Percentiles rank a stretch among this genome's conserved stretches.
Evolutionary conservation across 2,888 invertebrate species (phyloP).

Genomic region (Troglohyphantes excavatus): DNA sequence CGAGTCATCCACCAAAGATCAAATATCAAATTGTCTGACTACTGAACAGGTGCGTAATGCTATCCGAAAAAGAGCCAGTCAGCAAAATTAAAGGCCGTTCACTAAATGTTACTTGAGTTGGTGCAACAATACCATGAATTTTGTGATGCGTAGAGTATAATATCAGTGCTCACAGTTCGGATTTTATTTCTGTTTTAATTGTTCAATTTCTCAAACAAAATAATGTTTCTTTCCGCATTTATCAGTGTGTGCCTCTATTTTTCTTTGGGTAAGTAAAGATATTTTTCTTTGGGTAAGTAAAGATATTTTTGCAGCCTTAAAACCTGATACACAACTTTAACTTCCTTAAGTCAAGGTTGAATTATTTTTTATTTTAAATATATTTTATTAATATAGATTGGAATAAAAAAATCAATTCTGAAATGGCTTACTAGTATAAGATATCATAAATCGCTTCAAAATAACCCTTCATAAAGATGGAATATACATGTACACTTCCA

Average conservation of each 20-base stretch:
- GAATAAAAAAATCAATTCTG: too few relatives aligned
- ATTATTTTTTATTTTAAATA: too few relatives aligned
- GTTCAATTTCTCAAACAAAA: background rate
- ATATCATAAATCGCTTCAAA: too few relatives aligned
- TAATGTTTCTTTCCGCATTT: background rate
- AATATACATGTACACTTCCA: too few relatives aligned
- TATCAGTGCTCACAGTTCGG: background rate
- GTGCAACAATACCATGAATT: background rate
- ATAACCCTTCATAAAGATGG: too few relatives aligned
- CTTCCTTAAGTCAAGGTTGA: too few relatives aligned
- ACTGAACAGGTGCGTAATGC: background rate
- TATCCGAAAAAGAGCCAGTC: background rate
- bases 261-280: constrained; percentile 1
- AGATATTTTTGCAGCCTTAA: too few relatives aligned
- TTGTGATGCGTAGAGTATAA: background rate
- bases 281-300: too few relatives aligned
- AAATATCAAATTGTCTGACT: background rate
- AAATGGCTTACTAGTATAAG: too few relatives aligned
- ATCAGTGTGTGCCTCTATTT: background rate
- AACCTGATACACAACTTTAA: too few relatives aligned
- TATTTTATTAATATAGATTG: too few relatives aligned
- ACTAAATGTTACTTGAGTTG: background rate
- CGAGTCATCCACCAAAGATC: background rate
- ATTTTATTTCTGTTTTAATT: background rate
- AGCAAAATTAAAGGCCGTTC: background rate